A percentile compares a stretch with the other conserved stretches of the same genome.
Evolutionary conservation across 2,888 invertebrate genomes (phyloP).

Genomic region (Leucania comma): DNA sequence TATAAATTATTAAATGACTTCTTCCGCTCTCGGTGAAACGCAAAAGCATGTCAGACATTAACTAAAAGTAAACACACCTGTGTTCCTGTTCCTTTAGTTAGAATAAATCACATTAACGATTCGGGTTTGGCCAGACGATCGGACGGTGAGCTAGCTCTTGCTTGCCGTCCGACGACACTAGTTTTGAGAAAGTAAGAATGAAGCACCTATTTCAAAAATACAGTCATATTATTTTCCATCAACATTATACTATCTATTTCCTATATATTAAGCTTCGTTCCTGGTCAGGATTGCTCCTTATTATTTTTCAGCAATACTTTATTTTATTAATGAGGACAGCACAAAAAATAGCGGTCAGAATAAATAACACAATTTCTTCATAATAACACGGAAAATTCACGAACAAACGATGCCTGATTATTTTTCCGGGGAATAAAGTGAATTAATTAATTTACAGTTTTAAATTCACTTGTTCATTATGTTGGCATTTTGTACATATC

Average conservation of each 20-base stretch:
- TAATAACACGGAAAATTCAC: not conserved
- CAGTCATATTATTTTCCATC: not conserved
- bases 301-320: not conserved
- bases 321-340: not conserved
- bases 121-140: too few species aligned
- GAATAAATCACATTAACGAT: too few species aligned
- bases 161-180: too few species aligned
- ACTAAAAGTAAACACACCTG: too few species aligned
- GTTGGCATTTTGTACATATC: not conserved
- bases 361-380: not conserved
- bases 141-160: too few species aligned
- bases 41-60: too few species aligned
- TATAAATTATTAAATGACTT: too few species aligned
- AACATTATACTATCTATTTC: not conserved
- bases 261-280: not conserved
- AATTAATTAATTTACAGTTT: constrained; percentile 7
- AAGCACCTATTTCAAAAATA: not conserved
- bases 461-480: not conserved
- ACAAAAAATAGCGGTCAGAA: not conserved
- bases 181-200: not conserved
- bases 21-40: too few species aligned
- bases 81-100: too few species aligned
- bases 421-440: not conserved
- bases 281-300: not conserved
- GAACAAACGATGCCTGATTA: not conserved